phyloP scores from a whole-genome alignment of 2,888 invertebrate genomes.

The Gymnocheta viridis region DNA sequence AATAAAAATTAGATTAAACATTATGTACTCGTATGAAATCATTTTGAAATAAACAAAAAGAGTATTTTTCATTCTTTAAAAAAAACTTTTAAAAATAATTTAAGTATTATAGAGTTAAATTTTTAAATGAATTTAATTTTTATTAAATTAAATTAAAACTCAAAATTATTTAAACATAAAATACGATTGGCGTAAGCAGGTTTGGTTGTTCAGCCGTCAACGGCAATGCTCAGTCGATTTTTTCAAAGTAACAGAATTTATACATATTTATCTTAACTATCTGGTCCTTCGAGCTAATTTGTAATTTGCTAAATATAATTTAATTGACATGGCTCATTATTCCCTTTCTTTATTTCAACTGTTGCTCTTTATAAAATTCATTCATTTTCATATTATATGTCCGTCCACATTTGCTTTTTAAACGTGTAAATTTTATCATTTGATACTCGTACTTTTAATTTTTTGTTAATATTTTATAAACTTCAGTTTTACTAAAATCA shows the following conservation, averaged over 20 bases:
- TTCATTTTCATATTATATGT: conserved; percentile 36
- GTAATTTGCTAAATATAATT: too few relatives aligned
- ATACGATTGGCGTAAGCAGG: too few relatives aligned
- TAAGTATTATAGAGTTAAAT: background rate
- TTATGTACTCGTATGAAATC: conserved; percentile 2
- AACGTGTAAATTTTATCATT: background rate
- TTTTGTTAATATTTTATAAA: background rate
- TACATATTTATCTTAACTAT: background rate
- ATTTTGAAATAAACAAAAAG: background rate
- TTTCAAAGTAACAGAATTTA: background rate
- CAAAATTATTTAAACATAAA: background rate
- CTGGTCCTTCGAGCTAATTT: background rate
- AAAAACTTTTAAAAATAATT: background rate
- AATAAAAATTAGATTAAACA: conserved; percentile 60
- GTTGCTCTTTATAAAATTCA: background rate
- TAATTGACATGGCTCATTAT: background rate
- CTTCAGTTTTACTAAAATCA: background rate
- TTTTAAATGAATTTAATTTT: background rate
- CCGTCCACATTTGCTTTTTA: conserved; percentile 42
- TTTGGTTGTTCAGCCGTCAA: too few relatives aligned
- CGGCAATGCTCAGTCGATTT: too few relatives aligned
- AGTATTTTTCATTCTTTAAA: background rate
- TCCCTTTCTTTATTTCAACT: background rate
- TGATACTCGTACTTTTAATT: background rate
- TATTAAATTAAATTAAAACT: background rate